Base-by-base conservation (phyloP, 1,140 invertebrate genomes). In the Potamilus streckersoni region DNA sequence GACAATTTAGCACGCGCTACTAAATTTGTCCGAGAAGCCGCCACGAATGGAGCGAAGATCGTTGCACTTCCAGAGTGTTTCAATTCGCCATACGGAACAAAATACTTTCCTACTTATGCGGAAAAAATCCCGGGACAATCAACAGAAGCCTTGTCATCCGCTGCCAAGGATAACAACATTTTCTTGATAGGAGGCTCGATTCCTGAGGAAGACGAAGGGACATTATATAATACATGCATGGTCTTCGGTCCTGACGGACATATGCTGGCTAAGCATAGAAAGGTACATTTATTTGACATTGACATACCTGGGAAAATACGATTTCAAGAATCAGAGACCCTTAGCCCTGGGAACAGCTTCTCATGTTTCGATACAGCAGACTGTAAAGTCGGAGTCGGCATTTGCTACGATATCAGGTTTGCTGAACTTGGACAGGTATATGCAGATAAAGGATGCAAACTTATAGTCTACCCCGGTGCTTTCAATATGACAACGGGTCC, bases 401-500 rank as follows among this genome's bases (percentile, higher is more conserved):
- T 99, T 82, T 99, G 97, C 84, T 98, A 98, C 87, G 97, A 99
- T 89, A 93, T 98, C 20, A 90, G 97, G 61, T 99, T 98, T 90
- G 93, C 95, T 76, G 96, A 97, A 91, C 92, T 98, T 92, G 95
- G 96, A 1, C 92, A 94, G 71, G 81, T 97, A 1, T 97, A 97
- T 90, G 91, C 95, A 23, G 93, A 94, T 66, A 87, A 92, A 88
- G 94, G 94, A 4, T 97, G 96, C 84, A 92, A 95, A 70, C 90
- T 97, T 82, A 87, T 97, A 19, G 90, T 98, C 15, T 98, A 97
- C 89, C 96, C 96, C n/a, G 96, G 94, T 64, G 96, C 96, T 17
- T 98, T 98, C 87, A 98, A 97, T 89, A 95, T 97, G 94, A 97
- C 95, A 16, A 98, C 97, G 1, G 97, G 97, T 0, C 96, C 96